Conservation (phyloP, 2,113 vertebrate species). For the Rhineura floridana region DNA sequence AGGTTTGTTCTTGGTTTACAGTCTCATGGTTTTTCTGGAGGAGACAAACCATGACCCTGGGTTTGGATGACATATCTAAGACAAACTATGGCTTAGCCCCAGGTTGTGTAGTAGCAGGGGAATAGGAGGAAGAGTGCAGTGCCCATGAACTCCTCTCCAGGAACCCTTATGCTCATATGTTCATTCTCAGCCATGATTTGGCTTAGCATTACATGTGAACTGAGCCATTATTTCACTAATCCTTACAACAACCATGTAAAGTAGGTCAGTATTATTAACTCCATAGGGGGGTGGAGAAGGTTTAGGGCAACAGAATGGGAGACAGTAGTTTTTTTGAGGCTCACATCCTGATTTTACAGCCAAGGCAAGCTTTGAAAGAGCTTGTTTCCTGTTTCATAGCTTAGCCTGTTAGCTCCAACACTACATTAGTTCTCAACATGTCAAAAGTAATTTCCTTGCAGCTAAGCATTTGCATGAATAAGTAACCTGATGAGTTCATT, state of each 20-base stretch:
- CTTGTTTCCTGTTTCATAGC: not conserved
- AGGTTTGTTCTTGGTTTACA: no score
- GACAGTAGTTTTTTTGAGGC: not conserved
- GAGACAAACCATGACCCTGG: no score
- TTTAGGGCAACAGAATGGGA: no score
- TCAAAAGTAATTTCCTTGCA: conserved; percentile 60
- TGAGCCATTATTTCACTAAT: not conserved
- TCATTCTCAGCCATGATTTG: no score
- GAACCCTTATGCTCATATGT: no score
- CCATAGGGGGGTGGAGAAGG: not conserved
- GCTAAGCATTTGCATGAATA: conserved; percentile 66
- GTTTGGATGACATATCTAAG: no score
- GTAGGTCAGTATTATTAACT: not conserved
- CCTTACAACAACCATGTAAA: not conserved
- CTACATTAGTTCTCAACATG: not conserved
- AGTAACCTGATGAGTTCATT: conserved; percentile 63
- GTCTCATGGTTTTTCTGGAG: no score
- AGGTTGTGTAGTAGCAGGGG: no score
- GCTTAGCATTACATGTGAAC: no score
- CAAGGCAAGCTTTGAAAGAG: not conserved
- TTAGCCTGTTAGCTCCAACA: not conserved
- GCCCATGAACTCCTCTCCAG: no score
- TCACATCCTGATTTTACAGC: not conserved
- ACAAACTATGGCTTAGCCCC: no score
- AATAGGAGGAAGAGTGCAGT: no score